A percentile compares a stretch with the other conserved stretches of the same genome.
These are phyloP conservation scores for Phenganax stokvisi DNA, from an alignment of 92 coral and sea anemone genomes.

Conservation along the genomic window DNA sequence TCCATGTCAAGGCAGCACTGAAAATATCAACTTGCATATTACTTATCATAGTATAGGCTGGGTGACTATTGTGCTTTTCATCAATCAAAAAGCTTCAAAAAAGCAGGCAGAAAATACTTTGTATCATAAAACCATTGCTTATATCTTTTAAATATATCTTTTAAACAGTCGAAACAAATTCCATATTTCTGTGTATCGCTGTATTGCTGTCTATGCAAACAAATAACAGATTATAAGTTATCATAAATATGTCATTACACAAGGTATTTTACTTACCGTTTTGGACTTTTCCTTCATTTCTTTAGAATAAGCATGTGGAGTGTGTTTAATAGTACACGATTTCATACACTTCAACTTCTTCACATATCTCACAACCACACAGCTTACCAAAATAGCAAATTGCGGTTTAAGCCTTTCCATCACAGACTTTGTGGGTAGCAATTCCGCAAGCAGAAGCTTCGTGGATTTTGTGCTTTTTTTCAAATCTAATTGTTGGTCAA, in stretches of 20 bases:
- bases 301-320: neutral
- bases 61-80: too few relatives aligned
- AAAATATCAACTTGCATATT: neutral
- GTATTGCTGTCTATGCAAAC: too few relatives aligned
- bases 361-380: neutral
- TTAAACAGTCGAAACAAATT: too few relatives aligned
- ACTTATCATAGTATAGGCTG: neutral
- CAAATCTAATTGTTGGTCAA: neutral
- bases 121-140: too few relatives aligned
- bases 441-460: neutral
- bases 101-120: too few relatives aligned
- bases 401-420: neutral
- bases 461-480: neutral
- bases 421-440: neutral
- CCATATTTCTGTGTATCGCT: too few relatives aligned
- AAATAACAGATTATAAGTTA: too few relatives aligned
- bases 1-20: conserved; percentile 20
- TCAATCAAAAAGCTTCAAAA: too few relatives aligned
- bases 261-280: neutral
- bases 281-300: conserved; percentile 5
- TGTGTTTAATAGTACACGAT: conserved; percentile 6
- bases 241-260: too few relatives aligned
- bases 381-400: neutral
- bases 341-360: neutral
- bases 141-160: too few relatives aligned